Percentiles rank a stretch among this genome's conserved stretches.
These are phyloP conservation scores for Sebastes itinus DNA, from an alignment of 2,797 vertebrate genomes.

Conservation along the genomic window DNA sequence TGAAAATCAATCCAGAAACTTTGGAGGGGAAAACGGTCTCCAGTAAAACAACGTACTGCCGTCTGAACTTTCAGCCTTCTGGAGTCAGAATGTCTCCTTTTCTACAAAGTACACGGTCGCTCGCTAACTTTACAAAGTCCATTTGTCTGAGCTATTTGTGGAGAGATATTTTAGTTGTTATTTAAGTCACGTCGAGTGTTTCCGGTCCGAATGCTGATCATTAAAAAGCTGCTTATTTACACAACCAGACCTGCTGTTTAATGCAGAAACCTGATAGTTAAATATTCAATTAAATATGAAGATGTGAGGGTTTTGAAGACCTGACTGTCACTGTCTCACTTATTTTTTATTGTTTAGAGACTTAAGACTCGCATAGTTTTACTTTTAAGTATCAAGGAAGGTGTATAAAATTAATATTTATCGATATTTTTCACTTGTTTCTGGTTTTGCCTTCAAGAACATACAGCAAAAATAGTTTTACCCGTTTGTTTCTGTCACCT, in stretches of 20 bases:
- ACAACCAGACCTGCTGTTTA: background rate
- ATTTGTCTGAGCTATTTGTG: background rate
- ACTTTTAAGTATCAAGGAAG: background rate
- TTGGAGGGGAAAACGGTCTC: background rate
- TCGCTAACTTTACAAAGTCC: slow-evolving; percentile 5
- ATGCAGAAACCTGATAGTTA: background rate
- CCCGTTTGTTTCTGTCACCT: too few relatives aligned
- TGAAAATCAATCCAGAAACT: slow-evolving; percentile 35
- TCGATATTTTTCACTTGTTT: too few relatives aligned
- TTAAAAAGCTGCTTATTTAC: background rate
- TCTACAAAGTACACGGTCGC: background rate
- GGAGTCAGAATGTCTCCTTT: background rate
- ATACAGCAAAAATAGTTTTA: too few relatives aligned
- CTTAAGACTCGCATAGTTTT: background rate
- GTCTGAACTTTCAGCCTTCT: slow-evolving; percentile 2
- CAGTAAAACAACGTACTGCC: slow-evolving; percentile 3
- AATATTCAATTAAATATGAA: too few relatives aligned
- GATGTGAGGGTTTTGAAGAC: background rate
- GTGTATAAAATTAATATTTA: background rate
- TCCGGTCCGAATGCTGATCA: background rate
- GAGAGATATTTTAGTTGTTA: background rate
- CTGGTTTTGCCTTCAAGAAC: too few relatives aligned
- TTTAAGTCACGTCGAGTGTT: background rate
- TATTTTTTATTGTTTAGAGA: background rate
- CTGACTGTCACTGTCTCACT: background rate